Percentiles rank a stretch among this genome's conserved stretches.
Evolutionary conservation across 2,888 invertebrate genomes (phyloP).

Genomic region (Lampropteryx suffumata): DNA sequence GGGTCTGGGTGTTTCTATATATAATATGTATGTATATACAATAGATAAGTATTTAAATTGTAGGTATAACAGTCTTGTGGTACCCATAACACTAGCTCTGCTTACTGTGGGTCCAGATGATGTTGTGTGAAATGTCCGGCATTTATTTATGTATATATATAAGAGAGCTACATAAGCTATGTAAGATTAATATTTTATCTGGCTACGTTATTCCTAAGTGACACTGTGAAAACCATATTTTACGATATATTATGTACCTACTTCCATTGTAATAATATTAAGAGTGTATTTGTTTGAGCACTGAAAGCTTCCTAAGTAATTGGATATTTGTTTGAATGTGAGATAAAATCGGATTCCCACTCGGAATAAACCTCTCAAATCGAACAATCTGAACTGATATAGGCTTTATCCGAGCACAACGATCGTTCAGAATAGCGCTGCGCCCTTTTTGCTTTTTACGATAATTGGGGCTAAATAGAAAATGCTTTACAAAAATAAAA

Average conservation of each 20-base stretch:
- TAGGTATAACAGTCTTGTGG: too few species aligned
- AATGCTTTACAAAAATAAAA: slow-evolving; percentile 12
- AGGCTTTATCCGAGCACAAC: slow-evolving; percentile 31
- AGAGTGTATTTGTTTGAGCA: slow-evolving; percentile 37
- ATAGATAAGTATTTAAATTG: too few species aligned
- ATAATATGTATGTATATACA: too few species aligned
- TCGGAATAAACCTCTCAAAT: slow-evolving; percentile 50
- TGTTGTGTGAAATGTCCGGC: too few species aligned
- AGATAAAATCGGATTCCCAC: slow-evolving; percentile 58
- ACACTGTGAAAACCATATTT: slow-evolving; percentile 13
- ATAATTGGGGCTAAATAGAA: slow-evolving; percentile 33
- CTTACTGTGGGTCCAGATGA: too few species aligned
- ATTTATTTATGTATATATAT: too few species aligned
- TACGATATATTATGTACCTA: slow-evolving; percentile 32
- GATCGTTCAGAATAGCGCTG: slow-evolving; percentile 35
- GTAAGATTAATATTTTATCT: too few species aligned
- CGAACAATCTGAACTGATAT: slow-evolving; percentile 38
- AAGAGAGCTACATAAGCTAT: too few species aligned
- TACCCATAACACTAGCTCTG: too few species aligned
- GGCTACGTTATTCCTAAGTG: neutral
- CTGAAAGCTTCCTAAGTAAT: slow-evolving; percentile 58
- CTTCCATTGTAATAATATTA: slow-evolving; percentile 47
- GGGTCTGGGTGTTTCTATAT: too few species aligned
- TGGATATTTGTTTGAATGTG: slow-evolving; percentile 63
- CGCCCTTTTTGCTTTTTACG: slow-evolving; percentile 37